These are phyloP conservation scores for Rugalucina vietnamica DNA, from an alignment of 2,888 invertebrate genomes.

Conservation along the genomic window DNA sequence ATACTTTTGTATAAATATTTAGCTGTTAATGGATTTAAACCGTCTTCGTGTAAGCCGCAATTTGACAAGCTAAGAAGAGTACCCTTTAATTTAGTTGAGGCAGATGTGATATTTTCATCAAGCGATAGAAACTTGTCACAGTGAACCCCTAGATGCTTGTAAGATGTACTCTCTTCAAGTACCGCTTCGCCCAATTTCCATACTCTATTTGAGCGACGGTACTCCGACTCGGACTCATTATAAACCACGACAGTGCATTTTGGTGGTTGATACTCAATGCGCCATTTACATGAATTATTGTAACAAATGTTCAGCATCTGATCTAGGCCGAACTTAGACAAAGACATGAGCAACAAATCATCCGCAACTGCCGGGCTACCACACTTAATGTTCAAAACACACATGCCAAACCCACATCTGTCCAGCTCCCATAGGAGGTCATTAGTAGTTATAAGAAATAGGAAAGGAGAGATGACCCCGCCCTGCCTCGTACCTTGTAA, in stretches of 20 bases:
- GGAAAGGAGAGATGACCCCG: not conserved
- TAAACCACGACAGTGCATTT: conserved; percentile 15
- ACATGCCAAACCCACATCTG: not conserved
- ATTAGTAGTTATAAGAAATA: conserved; percentile 4
- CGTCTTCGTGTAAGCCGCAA: not conserved
- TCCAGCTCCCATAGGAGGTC: not conserved
- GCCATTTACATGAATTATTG: not conserved
- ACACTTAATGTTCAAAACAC: not conserved
- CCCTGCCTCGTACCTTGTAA: conserved; percentile 8
- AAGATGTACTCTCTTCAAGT: not conserved
- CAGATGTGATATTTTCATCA: not conserved
- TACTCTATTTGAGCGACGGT: not conserved
- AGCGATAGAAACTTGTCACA: not conserved
- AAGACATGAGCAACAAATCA: not conserved
- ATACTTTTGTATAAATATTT: not conserved
- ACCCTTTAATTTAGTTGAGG: not conserved
- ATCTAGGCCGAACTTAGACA: not conserved
- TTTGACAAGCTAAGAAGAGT: not conserved
- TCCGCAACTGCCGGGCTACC: conserved; percentile 24
- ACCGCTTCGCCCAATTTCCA: not conserved
- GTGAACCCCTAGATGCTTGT: not conserved
- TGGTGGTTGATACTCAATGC: not conserved
- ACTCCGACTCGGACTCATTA: not conserved
- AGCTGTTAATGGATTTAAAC: not conserved
- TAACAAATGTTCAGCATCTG: not conserved